phyloP scores from a whole-genome alignment of 2,113 vertebrate genomes.

The Chauna torquata region DNA sequence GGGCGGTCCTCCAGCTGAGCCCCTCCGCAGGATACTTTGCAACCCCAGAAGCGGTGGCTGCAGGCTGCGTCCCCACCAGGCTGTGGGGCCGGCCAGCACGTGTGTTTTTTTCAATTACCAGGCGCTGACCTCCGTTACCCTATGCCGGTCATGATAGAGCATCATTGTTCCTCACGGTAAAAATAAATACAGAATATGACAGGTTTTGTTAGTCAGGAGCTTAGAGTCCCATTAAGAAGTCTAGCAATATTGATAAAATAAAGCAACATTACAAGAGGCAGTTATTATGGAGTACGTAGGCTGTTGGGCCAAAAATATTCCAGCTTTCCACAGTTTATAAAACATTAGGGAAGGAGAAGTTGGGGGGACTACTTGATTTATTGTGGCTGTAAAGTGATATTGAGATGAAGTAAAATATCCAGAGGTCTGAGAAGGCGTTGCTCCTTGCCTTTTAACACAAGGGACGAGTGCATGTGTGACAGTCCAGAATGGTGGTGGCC shows the following conservation, averaged over 20 bases:
- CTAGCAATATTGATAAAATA: slow-evolving; percentile 69
- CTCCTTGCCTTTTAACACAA: slow-evolving; percentile 24
- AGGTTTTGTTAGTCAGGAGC: slow-evolving; percentile 73
- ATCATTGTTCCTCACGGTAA: slow-evolving; percentile 69
- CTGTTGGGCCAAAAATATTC: slow-evolving; percentile 61
- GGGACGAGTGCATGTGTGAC: neutral
- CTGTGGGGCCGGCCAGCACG: neutral
- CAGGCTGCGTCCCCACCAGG: neutral
- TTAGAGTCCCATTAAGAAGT: slow-evolving; percentile 75
- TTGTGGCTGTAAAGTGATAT: slow-evolving; percentile 68
- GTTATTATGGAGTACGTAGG: slow-evolving; percentile 66
- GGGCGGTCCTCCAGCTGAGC: neutral
- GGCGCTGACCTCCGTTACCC: slow-evolving; percentile 54
- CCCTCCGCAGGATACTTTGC: neutral
- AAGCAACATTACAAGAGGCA: slow-evolving; percentile 67
- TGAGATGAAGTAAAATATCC: slow-evolving; percentile 65
- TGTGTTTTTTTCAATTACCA: slow-evolving; percentile 61
- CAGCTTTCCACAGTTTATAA: slow-evolving; percentile 75
- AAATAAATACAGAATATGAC: slow-evolving; percentile 77
- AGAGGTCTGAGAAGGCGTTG: slow-evolving; percentile 58
- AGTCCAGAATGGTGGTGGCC: fast-evolving
- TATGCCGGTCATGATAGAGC: slow-evolving; percentile 54
- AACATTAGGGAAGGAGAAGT: slow-evolving; percentile 57
- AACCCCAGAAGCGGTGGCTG: neutral
- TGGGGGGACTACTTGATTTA: slow-evolving; percentile 69